Evolutionary conservation across 2,888 invertebrate species (phyloP), one percentile per base, ranked within the genome.

Genomic region (Labia minor): DNA sequence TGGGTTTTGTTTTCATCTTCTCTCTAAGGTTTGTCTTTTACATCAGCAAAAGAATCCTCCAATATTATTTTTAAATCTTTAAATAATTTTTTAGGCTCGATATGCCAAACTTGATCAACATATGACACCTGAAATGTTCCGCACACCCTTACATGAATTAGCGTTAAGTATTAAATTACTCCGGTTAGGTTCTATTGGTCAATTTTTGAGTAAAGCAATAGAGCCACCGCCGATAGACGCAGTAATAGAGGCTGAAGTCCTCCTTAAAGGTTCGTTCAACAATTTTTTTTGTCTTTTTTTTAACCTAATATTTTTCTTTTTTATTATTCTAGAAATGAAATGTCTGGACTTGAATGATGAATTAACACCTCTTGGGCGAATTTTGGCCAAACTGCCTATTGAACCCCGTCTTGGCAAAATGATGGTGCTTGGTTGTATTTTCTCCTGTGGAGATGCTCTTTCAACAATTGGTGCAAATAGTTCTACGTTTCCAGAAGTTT

Each of bases 201-300:
- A 91, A 76, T 99, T 99, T 79, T 81, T 99, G 68, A 92, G 94
- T 19, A 97, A 97, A 78, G 92, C 92, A 0, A 88, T 97, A 19
- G 95, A 98, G 76, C 95, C 97, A 0, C 98, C 98, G 49, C 97
- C 97, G 16, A 83, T 97, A 70, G 98, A 98, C 79, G 95, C 97
- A 21, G 96, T 99, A 14, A 96, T 98, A 72, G 98, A 98, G 77
- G 97, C 98, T 0, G 96, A 97, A 80, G 95, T 92, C 61, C 75
- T 84, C 69, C 76, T 87, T 1, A 76, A 79, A 74, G 81, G 80
- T 80, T 73, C 66, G 64, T 63, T 20, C 10, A 49, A 6, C 14
- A 62, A 0, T 61, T 1, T 66, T 68, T 18, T 61, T 61, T 19
- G 18, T 61, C 6, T 19, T 61, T 6, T 61, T 18, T 18, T 18